phyloP scores from a whole-genome alignment of 2,113 vertebrate species.

The Brevimyrus niger region DNA sequence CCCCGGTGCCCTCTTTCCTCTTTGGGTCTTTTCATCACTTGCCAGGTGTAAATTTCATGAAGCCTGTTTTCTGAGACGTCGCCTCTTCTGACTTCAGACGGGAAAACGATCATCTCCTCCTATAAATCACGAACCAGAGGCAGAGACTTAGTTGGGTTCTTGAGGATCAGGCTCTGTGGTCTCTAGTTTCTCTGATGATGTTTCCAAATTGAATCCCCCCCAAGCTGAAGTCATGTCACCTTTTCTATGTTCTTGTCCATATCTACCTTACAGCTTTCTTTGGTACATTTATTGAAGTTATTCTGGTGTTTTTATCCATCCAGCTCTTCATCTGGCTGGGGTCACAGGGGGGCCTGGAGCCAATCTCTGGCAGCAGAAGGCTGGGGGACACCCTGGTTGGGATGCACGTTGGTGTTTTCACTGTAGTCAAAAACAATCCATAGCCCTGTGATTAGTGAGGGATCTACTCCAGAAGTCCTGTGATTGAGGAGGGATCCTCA shows the following conservation, averaged over 20 bases:
- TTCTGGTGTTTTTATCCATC: neutral
- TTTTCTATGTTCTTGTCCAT: neutral
- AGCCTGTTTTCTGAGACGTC: neutral
- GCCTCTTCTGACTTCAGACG: neutral
- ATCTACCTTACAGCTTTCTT: neutral
- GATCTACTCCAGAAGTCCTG: neutral
- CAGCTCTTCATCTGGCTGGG: neutral
- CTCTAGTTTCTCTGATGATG: neutral
- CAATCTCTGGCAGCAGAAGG: neutral
- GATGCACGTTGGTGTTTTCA: neutral
- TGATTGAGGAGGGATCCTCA: neutral
- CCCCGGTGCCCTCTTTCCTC: neutral
- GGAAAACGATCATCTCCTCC: neutral
- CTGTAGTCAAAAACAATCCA: neutral
- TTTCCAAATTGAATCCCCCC: neutral
- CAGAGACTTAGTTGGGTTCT: neutral
- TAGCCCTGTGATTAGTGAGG: neutral
- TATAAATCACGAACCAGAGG: neutral
- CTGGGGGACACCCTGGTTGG: neutral
- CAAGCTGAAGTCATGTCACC: neutral
- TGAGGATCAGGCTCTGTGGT: neutral
- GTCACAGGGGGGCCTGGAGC: neutral
- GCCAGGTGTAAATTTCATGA: slow-evolving; percentile 3
- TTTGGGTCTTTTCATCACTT: neutral
- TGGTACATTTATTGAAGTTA: neutral